Base-by-base conservation (phyloP, 1,140 invertebrate genomes). In the Drosophila fuyamai region DNA sequence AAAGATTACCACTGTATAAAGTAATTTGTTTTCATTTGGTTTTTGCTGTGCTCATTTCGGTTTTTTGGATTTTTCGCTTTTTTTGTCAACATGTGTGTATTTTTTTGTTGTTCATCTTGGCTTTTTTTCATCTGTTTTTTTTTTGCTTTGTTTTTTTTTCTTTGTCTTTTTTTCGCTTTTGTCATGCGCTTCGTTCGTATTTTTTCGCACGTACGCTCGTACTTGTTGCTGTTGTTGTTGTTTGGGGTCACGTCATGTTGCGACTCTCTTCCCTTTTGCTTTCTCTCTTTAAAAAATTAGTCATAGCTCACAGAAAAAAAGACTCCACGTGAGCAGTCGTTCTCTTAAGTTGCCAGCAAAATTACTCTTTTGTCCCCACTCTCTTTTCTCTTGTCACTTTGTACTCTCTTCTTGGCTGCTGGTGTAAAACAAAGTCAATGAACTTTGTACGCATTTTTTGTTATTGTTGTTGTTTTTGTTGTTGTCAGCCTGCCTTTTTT, bases 211-310 rank as follows among this genome's bases (percentile, higher is more conserved):
- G 82, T 85, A 86, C 83, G 79, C 71, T 86, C 73, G 83, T 79
- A 86, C 83, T 88, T 88, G 79, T 89, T 88, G 83, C 84, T 83
- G 79, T 88, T 86, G 83, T 86, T 88, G 79, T 76, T 83, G 74
- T 78, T 78, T 82, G 79, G 76, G 84, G 83, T 88, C 84, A 89
- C 83, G 82, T 86, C 83, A 86, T 88, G 62, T 54, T 50, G 18
- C 40, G 16, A 29, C 29, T 38, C 68, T 48, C 16, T 60, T 35
- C 35, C 18, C 12, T 32, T 35, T 66, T 61, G 29, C 57, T 18
- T 16, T 7, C 18, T 59, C 14, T 54, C 54, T 60, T 23, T 41
- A 36, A 48, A 76, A 68, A 79, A 76, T 85, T 84, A 85, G 81
- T 84, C 81, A 84, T 85, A 81, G 55, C 35, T 32, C 29, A 41